Evolutionary conservation across 2,888 invertebrate genomes (phyloP).

Genomic region (Apamea sordens): DNA sequence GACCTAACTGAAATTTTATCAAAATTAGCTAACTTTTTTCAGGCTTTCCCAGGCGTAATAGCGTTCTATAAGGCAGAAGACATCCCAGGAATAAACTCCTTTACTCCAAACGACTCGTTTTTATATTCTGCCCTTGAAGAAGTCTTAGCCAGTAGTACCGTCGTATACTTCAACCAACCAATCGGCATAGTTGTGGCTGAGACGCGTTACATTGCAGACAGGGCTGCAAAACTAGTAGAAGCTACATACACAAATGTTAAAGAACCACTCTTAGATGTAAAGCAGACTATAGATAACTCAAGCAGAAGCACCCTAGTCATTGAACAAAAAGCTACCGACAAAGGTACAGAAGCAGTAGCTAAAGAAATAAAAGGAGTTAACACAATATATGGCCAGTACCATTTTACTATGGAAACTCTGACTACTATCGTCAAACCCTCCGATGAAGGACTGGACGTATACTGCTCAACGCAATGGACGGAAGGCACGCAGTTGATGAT

Average conservation of each 20-base stretch:
- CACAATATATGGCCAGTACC: constrained; percentile 91
- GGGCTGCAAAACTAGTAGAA: constrained; percentile 89
- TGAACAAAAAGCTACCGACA: constrained; percentile 70
- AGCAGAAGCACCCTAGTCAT: constrained; percentile 63
- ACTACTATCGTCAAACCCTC: constrained; percentile 91
- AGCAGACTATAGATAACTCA: constrained; percentile 68
- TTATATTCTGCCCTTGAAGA: constrained; percentile 79
- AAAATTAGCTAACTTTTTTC: background rate
- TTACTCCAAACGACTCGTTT: constrained; percentile 74
- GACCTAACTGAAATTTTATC: background rate
- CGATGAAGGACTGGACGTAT: constrained; percentile 92
- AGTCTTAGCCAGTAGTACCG: constrained; percentile 77
- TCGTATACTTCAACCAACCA: constrained; percentile 78
- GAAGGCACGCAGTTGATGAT: constrained; percentile 89
- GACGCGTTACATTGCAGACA: constrained; percentile 86
- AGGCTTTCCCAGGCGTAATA: constrained; percentile 90
- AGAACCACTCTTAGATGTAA: constrained; percentile 75
- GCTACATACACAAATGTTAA: constrained; percentile 86
- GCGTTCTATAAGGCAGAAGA: constrained; percentile 91
- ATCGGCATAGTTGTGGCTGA: constrained; percentile 90
- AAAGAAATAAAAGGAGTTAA: constrained; percentile 87
- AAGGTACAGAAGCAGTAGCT: constrained; percentile 76
- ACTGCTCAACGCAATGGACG: constrained; percentile 91
- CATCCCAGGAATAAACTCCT: constrained; percentile 92
- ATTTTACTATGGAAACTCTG: constrained; percentile 93